Evolutionary conservation across 1,140 invertebrate genomes (phyloP).

Genomic region (Calliphora vicina): DNA sequence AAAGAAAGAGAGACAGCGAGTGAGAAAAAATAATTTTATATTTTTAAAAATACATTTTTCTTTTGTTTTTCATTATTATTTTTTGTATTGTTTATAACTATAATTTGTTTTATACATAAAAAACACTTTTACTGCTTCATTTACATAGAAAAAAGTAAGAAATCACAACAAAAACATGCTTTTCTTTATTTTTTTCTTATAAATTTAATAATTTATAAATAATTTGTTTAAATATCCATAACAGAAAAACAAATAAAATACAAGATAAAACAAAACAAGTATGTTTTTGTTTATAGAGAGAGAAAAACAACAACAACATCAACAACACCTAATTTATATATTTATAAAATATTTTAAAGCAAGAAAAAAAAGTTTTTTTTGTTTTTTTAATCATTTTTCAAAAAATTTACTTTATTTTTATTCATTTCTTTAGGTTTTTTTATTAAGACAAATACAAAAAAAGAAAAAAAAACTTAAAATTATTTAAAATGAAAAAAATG

Average conservation of each 20-base stretch:
- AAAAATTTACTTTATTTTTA: slow-evolving; percentile 15
- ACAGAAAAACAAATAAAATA: no score
- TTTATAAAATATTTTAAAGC: neutral
- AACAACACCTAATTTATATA: neutral
- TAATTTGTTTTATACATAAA: neutral
- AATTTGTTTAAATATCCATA: neutral
- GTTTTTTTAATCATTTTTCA: neutral
- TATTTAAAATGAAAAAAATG: neutral
- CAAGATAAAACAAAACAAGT: no score
- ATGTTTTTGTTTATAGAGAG: neutral
- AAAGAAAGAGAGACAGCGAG: neutral
- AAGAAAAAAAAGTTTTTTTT: neutral
- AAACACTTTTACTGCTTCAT: slow-evolving; percentile 13
- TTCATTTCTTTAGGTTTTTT: neutral
- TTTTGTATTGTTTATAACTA: neutral
- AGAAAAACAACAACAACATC: neutral
- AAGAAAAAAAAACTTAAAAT: neutral
- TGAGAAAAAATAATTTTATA: neutral
- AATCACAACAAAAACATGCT: neutral
- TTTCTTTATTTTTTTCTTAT: neutral
- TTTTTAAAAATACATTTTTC: slow-evolving; percentile 17
- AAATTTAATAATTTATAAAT: neutral
- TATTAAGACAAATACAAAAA: neutral
- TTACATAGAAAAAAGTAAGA: neutral
- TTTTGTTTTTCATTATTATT: no score